Conservation (phyloP, 1,140 invertebrate genomes). For the Aphelenchoides avenae region DNA sequence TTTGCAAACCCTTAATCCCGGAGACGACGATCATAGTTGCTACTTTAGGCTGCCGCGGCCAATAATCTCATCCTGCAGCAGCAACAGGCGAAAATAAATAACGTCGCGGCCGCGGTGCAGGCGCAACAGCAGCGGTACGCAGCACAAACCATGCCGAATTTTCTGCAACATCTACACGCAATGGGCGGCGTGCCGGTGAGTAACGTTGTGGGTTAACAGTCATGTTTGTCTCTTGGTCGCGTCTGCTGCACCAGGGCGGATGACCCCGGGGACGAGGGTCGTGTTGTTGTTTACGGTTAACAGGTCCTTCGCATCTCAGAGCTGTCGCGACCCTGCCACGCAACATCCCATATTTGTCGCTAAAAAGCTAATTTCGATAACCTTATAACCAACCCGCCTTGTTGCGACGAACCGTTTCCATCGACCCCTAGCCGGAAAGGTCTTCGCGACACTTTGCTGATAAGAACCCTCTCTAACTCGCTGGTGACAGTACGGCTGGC, state of each 20-base stretch:
- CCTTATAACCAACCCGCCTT: no score
- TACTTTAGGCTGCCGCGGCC: constrained; percentile 6
- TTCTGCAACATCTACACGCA: constrained; percentile 7
- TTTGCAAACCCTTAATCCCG: no score
- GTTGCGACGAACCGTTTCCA: no score
- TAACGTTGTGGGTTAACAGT: no score
- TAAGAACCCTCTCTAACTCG: no score
- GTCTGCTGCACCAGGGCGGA: background rate
- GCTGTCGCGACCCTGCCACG: background rate
- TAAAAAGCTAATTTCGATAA: no score
- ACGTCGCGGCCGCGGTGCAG: background rate
- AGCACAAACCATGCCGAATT: constrained; percentile 2
- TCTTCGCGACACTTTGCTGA: no score
- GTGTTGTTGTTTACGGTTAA: background rate
- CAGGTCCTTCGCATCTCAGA: background rate
- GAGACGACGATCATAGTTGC: background rate
- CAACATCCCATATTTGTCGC: background rate
- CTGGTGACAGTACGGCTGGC: no score
- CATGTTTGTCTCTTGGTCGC: no score
- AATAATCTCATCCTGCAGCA: constrained; percentile 4
- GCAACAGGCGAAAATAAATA: no score
- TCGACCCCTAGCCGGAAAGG: no score
- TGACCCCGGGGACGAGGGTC: background rate
- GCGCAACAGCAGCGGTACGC: background rate
- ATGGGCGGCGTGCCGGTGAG: no score